Conservation (phyloP, 2,797 vertebrate species). For the Alosa sapidissima region DNA sequence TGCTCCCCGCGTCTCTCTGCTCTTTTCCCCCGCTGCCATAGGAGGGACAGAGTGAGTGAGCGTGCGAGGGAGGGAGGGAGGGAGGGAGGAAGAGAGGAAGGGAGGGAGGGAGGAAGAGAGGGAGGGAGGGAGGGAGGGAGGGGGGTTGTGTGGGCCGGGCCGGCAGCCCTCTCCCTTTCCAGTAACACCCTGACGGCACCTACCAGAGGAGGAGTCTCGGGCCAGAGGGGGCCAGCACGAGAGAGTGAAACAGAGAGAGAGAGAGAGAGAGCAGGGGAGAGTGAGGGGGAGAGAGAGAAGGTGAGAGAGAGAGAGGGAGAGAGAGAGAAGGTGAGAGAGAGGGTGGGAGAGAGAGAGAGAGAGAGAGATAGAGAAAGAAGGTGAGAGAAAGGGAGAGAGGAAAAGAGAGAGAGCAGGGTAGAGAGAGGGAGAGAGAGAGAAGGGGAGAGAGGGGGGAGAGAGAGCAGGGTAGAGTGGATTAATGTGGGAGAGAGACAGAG, state of each 20-base stretch:
- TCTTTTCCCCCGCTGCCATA: not conserved
- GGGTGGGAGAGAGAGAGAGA: not conserved
- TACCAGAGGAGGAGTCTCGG: not conserved
- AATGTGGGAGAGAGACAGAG: not conserved
- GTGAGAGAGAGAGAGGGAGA: too few relatives aligned
- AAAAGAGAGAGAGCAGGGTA: not conserved
- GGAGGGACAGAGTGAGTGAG: not conserved
- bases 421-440: not conserved
- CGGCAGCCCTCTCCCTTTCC: not conserved
- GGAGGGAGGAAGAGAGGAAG: not conserved
- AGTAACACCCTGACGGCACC: not conserved
- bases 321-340: too few relatives aligned
- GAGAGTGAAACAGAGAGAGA: not conserved
- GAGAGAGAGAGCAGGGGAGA: not conserved
- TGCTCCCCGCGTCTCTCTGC: not conserved
- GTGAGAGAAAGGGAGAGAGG: not conserved
- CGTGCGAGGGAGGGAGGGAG: not conserved
- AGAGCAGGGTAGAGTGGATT: not conserved
- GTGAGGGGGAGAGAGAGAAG: not conserved
- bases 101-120: not conserved
- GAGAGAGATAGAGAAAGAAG: not conserved
- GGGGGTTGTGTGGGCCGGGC: not conserved
- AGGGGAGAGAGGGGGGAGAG: not conserved
- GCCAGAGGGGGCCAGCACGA: not conserved
- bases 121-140: not conserved